Evolutionary conservation across 2,797 vertebrate species (phyloP).

Genomic region (Lithobates sylvaticus): DNA sequence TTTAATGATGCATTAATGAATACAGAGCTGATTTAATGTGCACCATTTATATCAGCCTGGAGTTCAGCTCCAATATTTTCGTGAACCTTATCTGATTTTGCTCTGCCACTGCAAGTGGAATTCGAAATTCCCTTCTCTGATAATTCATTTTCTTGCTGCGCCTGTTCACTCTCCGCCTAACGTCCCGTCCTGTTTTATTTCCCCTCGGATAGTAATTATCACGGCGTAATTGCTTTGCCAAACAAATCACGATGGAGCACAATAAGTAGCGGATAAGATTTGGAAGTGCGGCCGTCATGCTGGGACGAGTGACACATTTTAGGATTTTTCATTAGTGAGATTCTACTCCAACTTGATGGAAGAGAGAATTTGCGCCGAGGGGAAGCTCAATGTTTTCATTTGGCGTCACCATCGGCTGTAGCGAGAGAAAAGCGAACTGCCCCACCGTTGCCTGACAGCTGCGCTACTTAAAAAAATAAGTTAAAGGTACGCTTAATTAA

Average conservation of each 20-base stretch:
- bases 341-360: background rate
- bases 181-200: conserved; percentile 17
- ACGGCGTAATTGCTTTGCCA: conserved; percentile 33
- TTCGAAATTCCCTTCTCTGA: background rate
- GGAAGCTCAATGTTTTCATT: background rate
- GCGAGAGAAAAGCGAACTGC: background rate
- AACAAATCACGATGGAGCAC: conserved; percentile 28
- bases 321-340: conserved; percentile 17
- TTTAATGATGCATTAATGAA: no score
- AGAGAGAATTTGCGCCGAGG: background rate
- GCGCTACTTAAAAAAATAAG: background rate
- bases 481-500: background rate
- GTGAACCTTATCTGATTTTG: no score
- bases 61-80: no score
- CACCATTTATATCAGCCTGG: no score
- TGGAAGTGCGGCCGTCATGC: background rate
- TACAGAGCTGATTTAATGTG: no score
- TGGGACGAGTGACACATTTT: background rate
- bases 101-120: no score
- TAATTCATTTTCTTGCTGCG: background rate
- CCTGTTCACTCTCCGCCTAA: background rate
- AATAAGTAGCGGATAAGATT: conserved; percentile 17
- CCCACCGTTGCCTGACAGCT: no score
- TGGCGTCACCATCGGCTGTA: background rate
- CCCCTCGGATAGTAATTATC: conserved; percentile 39